Conservation (phyloP, 2,797 vertebrate genomes). For the Dipus sagitta region DNA sequence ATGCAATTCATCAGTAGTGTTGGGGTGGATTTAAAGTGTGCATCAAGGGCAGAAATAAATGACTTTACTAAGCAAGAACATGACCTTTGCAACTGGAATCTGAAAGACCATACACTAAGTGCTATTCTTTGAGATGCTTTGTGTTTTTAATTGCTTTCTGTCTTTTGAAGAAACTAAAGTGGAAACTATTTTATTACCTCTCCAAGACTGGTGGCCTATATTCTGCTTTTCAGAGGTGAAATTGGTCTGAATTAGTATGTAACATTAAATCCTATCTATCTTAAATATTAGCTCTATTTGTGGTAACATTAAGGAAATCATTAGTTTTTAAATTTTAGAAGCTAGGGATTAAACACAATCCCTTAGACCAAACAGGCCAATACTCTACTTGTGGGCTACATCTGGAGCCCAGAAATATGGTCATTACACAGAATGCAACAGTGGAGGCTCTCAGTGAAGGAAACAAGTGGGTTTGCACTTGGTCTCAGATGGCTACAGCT, state of each 20-base stretch:
- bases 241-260: neutral
- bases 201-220: neutral
- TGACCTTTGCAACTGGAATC: constrained; percentile 33
- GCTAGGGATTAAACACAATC: neutral
- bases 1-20: neutral
- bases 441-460: neutral
- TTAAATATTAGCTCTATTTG: constrained; percentile 37
- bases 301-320: neutral
- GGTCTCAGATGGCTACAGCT: neutral
- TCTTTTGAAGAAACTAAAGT: constrained; percentile 19
- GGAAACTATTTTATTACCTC: neutral
- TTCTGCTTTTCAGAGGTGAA: neutral
- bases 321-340: neutral
- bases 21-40: constrained; percentile 20
- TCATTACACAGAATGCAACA: neutral
- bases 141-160: neutral
- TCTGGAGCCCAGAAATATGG: neutral
- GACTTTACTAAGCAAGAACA: constrained; percentile 44
- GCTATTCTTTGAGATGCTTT: constrained; percentile 14
- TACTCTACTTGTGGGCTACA: neutral
- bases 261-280: neutral
- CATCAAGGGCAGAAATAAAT: constrained; percentile 51
- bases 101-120: neutral
- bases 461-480: neutral
- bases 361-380: neutral